Base-by-base conservation (phyloP, 2,113 vertebrate genomes). In the Oophaga pumilio region DNA sequence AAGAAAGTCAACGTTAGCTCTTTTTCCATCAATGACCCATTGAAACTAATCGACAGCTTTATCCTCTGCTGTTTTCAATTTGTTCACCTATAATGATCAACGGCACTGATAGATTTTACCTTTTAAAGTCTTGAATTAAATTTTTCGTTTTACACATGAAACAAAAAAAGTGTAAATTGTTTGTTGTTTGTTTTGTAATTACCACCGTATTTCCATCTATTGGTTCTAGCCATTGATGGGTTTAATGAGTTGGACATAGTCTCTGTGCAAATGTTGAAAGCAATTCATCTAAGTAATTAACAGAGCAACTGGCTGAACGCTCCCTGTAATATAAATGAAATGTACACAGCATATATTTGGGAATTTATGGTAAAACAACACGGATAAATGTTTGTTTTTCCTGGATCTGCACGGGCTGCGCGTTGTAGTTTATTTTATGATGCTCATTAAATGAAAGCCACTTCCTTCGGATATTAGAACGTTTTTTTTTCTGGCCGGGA, bases 201-300 rank as follows among this genome's bases (percentile, higher is more conserved):
- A 53, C 57, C 33, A 69, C 28, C 22, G n/a, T 62, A 79, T 86
- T 86, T 79, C 28, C 18, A 78, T 79, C 53, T 86, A 66, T 64
- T 78, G 60, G 49, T 86, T 53, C 20, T 52, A 50, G 76, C 49
- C 76, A 56, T 86, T 79, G 76, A 86, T 68, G 74, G 76, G 14
- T 22, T 86, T 79, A 79, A 68, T 86, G 62, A 79, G 60, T 33
- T 79, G 60, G 77, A 79, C 76, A 64, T 52, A 69, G 43, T 26
- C 64, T 85, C 60, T 18, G 17, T 53, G 33, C 56, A 60, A 64
- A 62, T 62, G 52, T 22, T 64, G 68, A 76, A 82, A 76, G 43
- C 49, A 56, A 87, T 87, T 64, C 57, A 73, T 87, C 69, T 26
- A 53, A 12, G n/a, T 82, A 87, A 87, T 87, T 87, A 87, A 26